Evolutionary conservation across 1,140 invertebrate genomes (phyloP), one percentile per base, ranked within the genome.

Genomic region (Aphis gossypii): DNA sequence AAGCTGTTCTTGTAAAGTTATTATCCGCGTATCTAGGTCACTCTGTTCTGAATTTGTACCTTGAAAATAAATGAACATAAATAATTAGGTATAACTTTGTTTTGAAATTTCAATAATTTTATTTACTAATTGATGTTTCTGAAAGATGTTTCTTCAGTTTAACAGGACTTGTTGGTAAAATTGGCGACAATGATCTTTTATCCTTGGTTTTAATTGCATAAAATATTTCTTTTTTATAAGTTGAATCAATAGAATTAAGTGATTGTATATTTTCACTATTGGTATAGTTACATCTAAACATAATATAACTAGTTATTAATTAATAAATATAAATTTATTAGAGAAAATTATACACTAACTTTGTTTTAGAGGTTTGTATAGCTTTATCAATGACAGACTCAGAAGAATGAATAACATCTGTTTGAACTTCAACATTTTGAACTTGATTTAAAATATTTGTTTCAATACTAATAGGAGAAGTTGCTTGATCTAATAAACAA

Each of bases 11-110:
- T 95, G 95, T 93, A 96, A 94, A 54, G 95, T 95, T 90, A 95
- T 93, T 48, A 96, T 95, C 21, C 95, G 94, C 44, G 95, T 95
- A 94, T 96, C 96, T 56, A 96, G 95, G 94, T 96, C 96, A 94
- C 96, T 96, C 35, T 95, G 94, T 94, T 96, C 96, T 44, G 96
- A 96, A 44, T 68, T 68, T 68, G 54, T 90, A 93, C 82, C 92
- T 93, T 56, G 30, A 86, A 84, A 84, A 92, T 93, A 86, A 38
- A 54, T 84, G 6, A 82, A 51, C 30, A 76, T 23, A 83, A 38
- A 51, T 86, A 44, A 54, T 92, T n/a, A 51, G 83, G 3, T 14
- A 8, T 0, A 44, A 44, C 11, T 60, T 44, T 90, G 20, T 38
- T 54, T 88, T 51, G 2, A 38, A 25, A 89, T 38, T 56, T 18